Conservation (phyloP, 2,888 invertebrate genomes). For the Eupithecia exiguata region DNA sequence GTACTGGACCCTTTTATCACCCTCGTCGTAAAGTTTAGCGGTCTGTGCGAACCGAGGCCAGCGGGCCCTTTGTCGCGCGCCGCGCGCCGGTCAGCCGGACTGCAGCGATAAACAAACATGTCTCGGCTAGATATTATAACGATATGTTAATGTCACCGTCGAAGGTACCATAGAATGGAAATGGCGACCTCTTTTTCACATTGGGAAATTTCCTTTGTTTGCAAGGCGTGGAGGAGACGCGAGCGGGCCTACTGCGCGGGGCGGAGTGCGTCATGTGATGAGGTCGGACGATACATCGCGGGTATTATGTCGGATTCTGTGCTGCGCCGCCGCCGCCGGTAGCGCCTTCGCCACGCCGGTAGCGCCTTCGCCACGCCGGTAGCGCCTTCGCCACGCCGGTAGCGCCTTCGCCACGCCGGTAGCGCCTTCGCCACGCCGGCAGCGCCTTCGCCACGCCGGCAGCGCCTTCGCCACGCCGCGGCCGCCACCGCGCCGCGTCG, state of each 20-base stretch:
- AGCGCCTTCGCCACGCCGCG: too few relatives aligned
- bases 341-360: too few relatives aligned
- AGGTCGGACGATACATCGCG: too few relatives aligned
- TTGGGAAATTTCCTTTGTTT: not conserved
- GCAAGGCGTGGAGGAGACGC: not conserved
- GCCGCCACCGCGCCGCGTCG: not conserved
- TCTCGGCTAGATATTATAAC: conserved; percentile 41
- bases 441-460: too few relatives aligned
- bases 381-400: too few relatives aligned
- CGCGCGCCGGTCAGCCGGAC: not conserved
- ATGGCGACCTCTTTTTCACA: not conserved
- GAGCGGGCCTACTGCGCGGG: not conserved
- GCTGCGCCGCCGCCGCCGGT: too few relatives aligned
- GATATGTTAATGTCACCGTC: conserved; percentile 39
- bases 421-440: too few relatives aligned
- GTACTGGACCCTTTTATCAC: conserved; percentile 50
- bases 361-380: too few relatives aligned
- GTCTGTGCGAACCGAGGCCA: conserved; percentile 38
- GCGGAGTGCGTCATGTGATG: too few relatives aligned
- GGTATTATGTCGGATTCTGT: too few relatives aligned
- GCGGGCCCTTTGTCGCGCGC: conserved; percentile 44
- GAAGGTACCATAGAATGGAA: conserved; percentile 22
- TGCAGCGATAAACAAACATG: conserved; percentile 54
- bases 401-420: too few relatives aligned
- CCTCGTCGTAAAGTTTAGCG: conserved; percentile 47